phyloP scores from a whole-genome alignment of 2,113 vertebrate genomes.

The Passer domesticus region DNA sequence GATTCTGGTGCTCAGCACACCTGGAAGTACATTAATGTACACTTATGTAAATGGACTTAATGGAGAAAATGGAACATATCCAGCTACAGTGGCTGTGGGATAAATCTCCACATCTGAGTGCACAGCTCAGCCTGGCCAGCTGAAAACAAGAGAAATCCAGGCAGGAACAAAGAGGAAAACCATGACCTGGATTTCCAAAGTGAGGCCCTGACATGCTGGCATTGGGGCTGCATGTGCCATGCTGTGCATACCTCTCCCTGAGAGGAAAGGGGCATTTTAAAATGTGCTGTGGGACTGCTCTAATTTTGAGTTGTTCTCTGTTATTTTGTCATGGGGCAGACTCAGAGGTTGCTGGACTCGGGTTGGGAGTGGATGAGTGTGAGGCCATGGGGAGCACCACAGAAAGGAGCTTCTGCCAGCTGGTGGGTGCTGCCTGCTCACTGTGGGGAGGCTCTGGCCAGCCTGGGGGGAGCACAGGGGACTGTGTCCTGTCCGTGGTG shows the following conservation, averaged over 20 bases:
- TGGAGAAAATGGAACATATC: slow-evolving; percentile 6
- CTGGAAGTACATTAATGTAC: neutral
- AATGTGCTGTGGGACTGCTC: neutral
- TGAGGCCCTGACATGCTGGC: rapidly evolving
- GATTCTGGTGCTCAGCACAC: neutral
- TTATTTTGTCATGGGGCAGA: neutral
- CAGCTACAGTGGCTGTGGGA: neutral
- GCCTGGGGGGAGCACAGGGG: rapidly evolving
- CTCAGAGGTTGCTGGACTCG: rapidly evolving
- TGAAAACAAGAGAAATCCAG: neutral
- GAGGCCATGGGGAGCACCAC: neutral
- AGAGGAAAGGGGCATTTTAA: neutral
- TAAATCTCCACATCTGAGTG: neutral
- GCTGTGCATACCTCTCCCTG: rapidly evolving
- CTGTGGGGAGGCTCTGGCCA: neutral
- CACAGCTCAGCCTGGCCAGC: neutral
- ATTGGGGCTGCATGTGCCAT: rapidly evolving
- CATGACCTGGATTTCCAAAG: neutral
- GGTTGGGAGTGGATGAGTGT: rapidly evolving
- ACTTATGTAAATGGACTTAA: slow-evolving; percentile 20
- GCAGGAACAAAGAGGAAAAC: neutral
- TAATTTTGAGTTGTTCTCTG: neutral
- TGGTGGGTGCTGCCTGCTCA: neutral
- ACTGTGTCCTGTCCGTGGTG: neutral
- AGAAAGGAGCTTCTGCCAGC: neutral